Evolutionary conservation across 1,140 invertebrate genomes (phyloP), one percentile per base, ranked within the genome.

Genomic region (Drosophila sproati): DNA sequence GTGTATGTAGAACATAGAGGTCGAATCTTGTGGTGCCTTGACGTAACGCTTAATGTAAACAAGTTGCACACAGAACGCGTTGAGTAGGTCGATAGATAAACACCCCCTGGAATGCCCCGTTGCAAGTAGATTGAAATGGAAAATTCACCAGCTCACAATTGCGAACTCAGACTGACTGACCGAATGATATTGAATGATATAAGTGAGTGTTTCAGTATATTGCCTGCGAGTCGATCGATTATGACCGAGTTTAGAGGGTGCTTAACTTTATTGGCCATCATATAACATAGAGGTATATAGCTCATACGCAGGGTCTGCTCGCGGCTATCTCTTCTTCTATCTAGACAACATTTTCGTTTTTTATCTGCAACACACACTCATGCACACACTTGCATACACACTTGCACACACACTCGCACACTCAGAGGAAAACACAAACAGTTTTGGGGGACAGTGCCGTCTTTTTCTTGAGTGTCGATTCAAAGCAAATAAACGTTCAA

Each of bases 231-330:
- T 10, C 72, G 47, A 75, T 78, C 55, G 61, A 78, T 75, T 71
- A 75, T 69, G 72, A 28, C 63, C 72, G 64, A 61, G 60, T 64
- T 64, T 59, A 74, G 47, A 74, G 62, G 72, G 66, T 78, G 76
- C 73, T 78, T 78, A 76, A 78, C 73, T 78, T 78, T 78, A 72
- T 78, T 66, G 45, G 51, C 57, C 52, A 45, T 61, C 68, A 79
- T 86, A 71, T 63, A 69, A 59, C 43, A 20, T 20, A 20, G 20
- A 20, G 7, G 39, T 74, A 87, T 87, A 86, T 82, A 70, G 63
- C 45, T 73, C 47, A 86, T 87, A 87, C 79, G 82, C 83, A 63
- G 62, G 54, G 73, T 88, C 56, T 70, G 83, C 72, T 70, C 82
- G 54, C 39, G 57, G 61, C 83, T 88, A 87, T 87, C 83, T 74